Conservation (phyloP, 2,888 invertebrate species). For the Cephalotes varians region DNA sequence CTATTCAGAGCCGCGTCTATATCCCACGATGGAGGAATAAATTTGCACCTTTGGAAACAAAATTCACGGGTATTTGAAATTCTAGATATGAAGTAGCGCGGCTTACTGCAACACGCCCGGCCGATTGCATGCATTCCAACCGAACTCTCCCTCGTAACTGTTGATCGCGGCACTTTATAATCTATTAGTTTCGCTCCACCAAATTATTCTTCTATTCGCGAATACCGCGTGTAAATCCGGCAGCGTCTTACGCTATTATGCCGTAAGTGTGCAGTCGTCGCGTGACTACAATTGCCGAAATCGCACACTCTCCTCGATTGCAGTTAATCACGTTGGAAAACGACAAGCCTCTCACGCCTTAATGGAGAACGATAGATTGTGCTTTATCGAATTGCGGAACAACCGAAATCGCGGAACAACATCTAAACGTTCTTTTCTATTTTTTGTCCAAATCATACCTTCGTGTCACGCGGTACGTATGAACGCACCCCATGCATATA, state of each 20-base stretch:
- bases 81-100: conserved; percentile 23
- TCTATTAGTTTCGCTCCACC: conserved; percentile 35
- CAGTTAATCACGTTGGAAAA: conserved; percentile 22
- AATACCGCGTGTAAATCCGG: background rate
- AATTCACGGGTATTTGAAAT: conserved; percentile 45
- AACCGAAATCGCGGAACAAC: background rate
- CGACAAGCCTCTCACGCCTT: background rate
- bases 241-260: conserved; percentile 12
- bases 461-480: background rate
- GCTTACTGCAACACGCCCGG: conserved; percentile 26
- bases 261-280: background rate
- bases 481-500: conserved; percentile 1
- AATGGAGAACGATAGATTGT: background rate
- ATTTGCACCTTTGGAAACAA: conserved; percentile 41
- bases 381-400: background rate
- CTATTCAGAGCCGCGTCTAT: background rate
- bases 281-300: conserved; percentile 10
- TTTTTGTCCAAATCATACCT: conserved; percentile 18
- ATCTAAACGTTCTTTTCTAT: background rate
- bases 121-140: conserved; percentile 42
- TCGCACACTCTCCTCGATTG: background rate
- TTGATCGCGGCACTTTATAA: conserved; percentile 43
- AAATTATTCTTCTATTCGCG: too few relatives aligned
- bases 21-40: conserved; percentile 4
- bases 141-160: conserved; percentile 38